A percentile compares a stretch with the other conserved stretches of the same genome.
Conservation (phyloP, 2,113 vertebrate species). For the Mesembrinibis cayennensis region DNA sequence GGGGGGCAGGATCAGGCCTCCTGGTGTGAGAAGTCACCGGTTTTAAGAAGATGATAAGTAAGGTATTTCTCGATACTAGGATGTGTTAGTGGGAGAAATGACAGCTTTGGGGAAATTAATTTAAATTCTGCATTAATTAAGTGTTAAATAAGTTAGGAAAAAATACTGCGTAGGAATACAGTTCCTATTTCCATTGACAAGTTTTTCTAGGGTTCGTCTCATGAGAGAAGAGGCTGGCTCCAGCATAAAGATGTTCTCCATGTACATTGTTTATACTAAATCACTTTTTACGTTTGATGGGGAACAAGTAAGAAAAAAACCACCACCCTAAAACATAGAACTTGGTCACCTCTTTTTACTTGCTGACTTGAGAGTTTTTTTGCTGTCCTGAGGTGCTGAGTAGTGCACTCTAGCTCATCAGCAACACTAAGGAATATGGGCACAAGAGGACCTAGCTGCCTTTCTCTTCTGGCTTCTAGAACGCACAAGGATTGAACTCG, state of each 20-base stretch:
- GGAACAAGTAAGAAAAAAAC: background rate
- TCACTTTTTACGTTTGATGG: background rate
- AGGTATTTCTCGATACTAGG: background rate
- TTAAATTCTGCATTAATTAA: background rate
- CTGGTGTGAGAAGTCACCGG: background rate
- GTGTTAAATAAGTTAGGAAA: background rate
- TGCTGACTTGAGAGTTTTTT: background rate
- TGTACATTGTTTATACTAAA: background rate
- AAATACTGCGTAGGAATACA: accelerated
- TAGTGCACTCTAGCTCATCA: background rate
- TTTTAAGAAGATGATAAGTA: background rate
- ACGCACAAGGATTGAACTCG: background rate
- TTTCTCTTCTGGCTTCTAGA: background rate
- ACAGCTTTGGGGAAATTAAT: background rate
- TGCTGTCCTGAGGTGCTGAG: background rate
- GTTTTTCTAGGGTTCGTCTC: background rate
- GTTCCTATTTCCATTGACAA: background rate
- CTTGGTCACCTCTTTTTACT: background rate
- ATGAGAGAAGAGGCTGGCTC: background rate
- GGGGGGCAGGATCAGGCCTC: background rate
- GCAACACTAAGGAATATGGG: background rate
- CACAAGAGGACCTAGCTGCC: background rate
- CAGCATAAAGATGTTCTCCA: background rate
- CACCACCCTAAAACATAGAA: background rate
- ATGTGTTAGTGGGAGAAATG: background rate